Percentiles rank a stretch among this genome's conserved stretches.
Evolutionary conservation across 2,113 vertebrate genomes (phyloP).

Genomic region (Elanus axillaris): DNA sequence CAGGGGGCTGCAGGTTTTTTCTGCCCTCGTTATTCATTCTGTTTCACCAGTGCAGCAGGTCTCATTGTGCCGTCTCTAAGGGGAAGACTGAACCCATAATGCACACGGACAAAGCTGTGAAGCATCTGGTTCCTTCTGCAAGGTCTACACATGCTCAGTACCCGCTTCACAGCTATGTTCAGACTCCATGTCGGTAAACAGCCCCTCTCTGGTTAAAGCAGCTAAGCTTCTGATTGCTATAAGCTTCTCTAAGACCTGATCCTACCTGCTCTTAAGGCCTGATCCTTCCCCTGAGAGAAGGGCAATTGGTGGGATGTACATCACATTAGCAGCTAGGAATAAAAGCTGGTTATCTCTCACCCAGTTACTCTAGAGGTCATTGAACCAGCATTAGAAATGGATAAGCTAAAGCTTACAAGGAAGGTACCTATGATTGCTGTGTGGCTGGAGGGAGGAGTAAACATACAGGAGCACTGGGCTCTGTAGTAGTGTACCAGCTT

Average conservation of each 20-base stretch:
- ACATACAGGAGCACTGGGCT: background rate
- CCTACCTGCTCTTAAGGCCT: conserved; percentile 4
- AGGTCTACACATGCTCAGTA: background rate
- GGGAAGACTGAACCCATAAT: background rate
- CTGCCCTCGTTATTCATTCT: background rate
- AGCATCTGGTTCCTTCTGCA: background rate
- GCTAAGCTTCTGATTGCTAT: conserved; percentile 23
- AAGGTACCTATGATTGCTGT: background rate
- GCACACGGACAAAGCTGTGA: background rate
- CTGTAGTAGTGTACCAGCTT: background rate
- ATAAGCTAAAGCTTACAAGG: background rate
- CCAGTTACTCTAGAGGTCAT: background rate
- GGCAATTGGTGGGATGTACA: background rate
- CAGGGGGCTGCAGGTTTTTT: background rate
- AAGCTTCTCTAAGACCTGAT: conserved; percentile 27
- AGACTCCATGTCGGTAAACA: background rate
- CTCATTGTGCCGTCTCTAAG: background rate
- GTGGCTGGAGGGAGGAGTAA: background rate
- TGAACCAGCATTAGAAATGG: conserved; percentile 11
- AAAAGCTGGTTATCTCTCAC: conserved; percentile 44
- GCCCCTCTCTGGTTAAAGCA: background rate
- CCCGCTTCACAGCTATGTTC: background rate
- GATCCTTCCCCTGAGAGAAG: conserved; percentile 25
- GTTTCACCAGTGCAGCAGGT: background rate
- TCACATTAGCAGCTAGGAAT: conserved; percentile 1